phyloP scores from a whole-genome alignment of 1,140 invertebrate genomes.

The Aplysia californica region DNA sequence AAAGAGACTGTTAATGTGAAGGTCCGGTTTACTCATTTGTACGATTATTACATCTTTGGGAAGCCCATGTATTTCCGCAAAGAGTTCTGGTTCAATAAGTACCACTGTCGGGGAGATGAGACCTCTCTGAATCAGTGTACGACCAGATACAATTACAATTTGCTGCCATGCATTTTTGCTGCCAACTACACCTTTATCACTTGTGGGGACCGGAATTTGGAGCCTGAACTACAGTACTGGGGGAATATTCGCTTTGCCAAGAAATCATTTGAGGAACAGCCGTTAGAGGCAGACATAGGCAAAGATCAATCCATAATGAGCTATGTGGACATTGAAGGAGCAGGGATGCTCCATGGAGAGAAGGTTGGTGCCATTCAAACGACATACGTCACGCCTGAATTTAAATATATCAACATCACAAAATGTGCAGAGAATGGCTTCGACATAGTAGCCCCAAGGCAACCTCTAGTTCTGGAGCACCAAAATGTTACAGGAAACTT shows the following conservation, averaged over 20 bases:
- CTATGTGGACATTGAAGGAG: slow-evolving; percentile 90
- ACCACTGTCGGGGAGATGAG: slow-evolving; percentile 87
- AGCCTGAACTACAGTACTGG: slow-evolving; percentile 85
- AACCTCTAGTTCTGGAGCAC: slow-evolving; percentile 61
- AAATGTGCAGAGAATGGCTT: slow-evolving; percentile 91
- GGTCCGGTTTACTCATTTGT: slow-evolving; percentile 63
- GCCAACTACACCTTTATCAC: slow-evolving; percentile 95
- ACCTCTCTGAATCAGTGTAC: slow-evolving; percentile 86
- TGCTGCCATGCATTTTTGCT: slow-evolving; percentile 58
- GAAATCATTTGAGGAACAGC: slow-evolving; percentile 82
- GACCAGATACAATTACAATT: slow-evolving; percentile 73
- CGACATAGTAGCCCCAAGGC: slow-evolving; percentile 88
- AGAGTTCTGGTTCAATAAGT: slow-evolving; percentile 91
- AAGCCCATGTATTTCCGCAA: slow-evolving; percentile 66
- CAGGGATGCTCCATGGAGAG: slow-evolving; percentile 94
- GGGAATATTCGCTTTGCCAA: slow-evolving; percentile 94
- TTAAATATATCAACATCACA: slow-evolving; percentile 85
- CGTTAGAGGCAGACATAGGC: slow-evolving; percentile 65
- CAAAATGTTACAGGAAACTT: slow-evolving; percentile 82
- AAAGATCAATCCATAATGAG: slow-evolving; percentile 72
- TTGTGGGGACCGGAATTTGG: slow-evolving; percentile 84
- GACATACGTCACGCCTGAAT: slow-evolving; percentile 82
- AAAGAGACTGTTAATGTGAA: slow-evolving; percentile 86
- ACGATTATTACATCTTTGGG: slow-evolving; percentile 64
- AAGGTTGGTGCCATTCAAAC: slow-evolving; percentile 89